These are phyloP conservation scores for Andrena dorsata DNA, from an alignment of 2,888 invertebrate species.

Conservation along the genomic window DNA sequence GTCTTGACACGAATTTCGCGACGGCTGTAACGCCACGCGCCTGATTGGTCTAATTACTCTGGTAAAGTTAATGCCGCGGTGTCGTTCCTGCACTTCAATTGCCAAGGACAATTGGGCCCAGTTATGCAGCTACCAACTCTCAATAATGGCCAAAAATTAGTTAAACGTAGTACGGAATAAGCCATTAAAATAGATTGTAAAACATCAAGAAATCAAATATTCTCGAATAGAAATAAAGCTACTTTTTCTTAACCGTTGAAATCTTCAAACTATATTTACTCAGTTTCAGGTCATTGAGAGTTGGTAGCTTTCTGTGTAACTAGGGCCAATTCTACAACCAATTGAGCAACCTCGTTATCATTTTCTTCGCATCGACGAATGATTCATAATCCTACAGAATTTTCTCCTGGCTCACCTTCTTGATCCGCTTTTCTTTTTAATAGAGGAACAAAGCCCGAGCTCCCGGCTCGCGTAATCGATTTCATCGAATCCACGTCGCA, in stretches of 20 bases:
- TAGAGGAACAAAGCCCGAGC: background rate
- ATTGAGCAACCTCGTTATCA: too few relatives aligned
- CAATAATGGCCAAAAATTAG: too few relatives aligned
- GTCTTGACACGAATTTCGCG: slow-evolving; percentile 53
- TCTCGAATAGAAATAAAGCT: too few relatives aligned
- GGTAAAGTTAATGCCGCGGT: slow-evolving; percentile 15
- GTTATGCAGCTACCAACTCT: too few relatives aligned
- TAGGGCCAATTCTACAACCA: too few relatives aligned
- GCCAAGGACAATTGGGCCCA: background rate
- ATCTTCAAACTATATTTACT: too few relatives aligned
- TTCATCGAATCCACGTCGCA: background rate
- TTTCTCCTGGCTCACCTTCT: background rate
- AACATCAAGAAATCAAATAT: too few relatives aligned
- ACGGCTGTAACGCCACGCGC: slow-evolving; percentile 27
- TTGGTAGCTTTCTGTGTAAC: background rate
- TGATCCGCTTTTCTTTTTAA: background rate
- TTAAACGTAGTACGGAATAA: too few relatives aligned
- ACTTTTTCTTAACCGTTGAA: too few relatives aligned
- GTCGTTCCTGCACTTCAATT: background rate
- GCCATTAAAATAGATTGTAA: too few relatives aligned
- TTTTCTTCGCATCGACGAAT: too few relatives aligned
- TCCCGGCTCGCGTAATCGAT: background rate
- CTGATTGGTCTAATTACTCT: slow-evolving; percentile 41
- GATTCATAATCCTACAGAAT: background rate
- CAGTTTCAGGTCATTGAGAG: too few relatives aligned